Evolutionary conservation across 2,797 vertebrate genomes (phyloP), one percentile per base, ranked within the genome.

Genomic region (Botia kubotai): DNA sequence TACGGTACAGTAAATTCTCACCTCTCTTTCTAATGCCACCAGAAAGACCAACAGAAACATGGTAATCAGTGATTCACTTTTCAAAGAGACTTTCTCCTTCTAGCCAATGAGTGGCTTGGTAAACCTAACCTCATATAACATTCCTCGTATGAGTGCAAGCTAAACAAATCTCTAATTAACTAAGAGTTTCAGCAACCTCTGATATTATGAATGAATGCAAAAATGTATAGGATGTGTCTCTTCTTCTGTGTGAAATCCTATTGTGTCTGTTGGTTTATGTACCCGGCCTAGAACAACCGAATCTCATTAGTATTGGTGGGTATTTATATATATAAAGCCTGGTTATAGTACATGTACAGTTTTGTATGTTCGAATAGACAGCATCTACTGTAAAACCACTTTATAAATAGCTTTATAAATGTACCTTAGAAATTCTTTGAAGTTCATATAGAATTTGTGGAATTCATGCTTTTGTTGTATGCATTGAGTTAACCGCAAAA

Each of bases 1-100:
- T 85, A 72, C 69, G 1, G 81, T 73, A 88, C 78, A 70, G 36
- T 29, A 69, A 87, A 87, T 89, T 87, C 84, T 88, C 87, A 83
- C 83, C 84, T 83, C 75, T 83, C 73, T 82, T 71, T 80, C 57
- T 79, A 70, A 65, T 50, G 11, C 19, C 26, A 60, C 46, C 29
- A 79, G 29, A 53, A 79, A 63, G 50, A 52, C 63, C 63, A 17
- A 39, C n/a, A 23, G 48, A 79, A 72, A n/a, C 57, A 65, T 65
- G 77, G 46, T 66, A 11, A 29, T 79, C 23, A 43, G 66, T 78
- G 66, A 70, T 55, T 78, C 23, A 60, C 39, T 33, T 60, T 70
- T 58, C 21, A 69, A 55, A 76, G 10, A 63, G 19, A 52, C 57
- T 79, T 62, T 77, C 72, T 72, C 14, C 58, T 26, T 11, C 8